These are phyloP conservation scores for Gobionotothen gibberifrons DNA, from an alignment of 2,797 vertebrate species.

Conservation along the genomic window DNA sequence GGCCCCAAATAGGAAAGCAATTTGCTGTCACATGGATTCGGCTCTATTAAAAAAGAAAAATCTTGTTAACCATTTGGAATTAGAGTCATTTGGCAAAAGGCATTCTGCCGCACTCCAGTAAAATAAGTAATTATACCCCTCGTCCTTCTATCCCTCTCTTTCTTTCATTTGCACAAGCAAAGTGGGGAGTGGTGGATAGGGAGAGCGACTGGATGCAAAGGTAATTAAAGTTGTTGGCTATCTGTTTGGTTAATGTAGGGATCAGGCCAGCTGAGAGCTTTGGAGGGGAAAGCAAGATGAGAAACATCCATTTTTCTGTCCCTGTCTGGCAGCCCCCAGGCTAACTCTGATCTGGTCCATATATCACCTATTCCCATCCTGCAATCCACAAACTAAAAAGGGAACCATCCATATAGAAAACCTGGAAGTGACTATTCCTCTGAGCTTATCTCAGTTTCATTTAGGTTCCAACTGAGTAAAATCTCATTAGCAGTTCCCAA, in stretches of 20 bases:
- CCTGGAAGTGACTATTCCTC: slow-evolving; percentile 62
- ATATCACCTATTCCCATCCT: slow-evolving; percentile 65
- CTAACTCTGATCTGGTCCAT: slow-evolving; percentile 69
- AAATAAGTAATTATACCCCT: slow-evolving; percentile 89
- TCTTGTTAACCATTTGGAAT: slow-evolving; percentile 90
- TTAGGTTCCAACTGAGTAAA: slow-evolving; percentile 67
- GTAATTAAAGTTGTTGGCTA: slow-evolving; percentile 88
- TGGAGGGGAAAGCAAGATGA: slow-evolving; percentile 74
- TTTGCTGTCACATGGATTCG: slow-evolving; percentile 87
- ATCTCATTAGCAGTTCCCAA: slow-evolving; percentile 63
- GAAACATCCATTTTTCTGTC: slow-evolving; percentile 76
- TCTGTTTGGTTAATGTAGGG: slow-evolving; percentile 85
- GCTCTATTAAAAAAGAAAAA: slow-evolving; percentile 89
- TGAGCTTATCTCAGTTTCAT: slow-evolving; percentile 71
- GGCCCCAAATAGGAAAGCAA: slow-evolving; percentile 88
- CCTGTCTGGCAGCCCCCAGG: slow-evolving; percentile 68
- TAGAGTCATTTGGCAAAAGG: slow-evolving; percentile 89
- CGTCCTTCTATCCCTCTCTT: slow-evolving; percentile 76
- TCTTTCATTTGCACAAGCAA: slow-evolving; percentile 80
- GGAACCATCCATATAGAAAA: slow-evolving; percentile 66
- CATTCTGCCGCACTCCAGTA: slow-evolving; percentile 86
- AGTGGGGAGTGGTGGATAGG: slow-evolving; percentile 76
- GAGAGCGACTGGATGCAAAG: slow-evolving; percentile 84
- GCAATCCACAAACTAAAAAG: slow-evolving; percentile 63
- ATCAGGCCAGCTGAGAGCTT: slow-evolving; percentile 75